A percentile compares a stretch with the other conserved stretches of the same genome.
Conservation (phyloP, 2,888 invertebrate species). For the Euzetes globulus region DNA sequence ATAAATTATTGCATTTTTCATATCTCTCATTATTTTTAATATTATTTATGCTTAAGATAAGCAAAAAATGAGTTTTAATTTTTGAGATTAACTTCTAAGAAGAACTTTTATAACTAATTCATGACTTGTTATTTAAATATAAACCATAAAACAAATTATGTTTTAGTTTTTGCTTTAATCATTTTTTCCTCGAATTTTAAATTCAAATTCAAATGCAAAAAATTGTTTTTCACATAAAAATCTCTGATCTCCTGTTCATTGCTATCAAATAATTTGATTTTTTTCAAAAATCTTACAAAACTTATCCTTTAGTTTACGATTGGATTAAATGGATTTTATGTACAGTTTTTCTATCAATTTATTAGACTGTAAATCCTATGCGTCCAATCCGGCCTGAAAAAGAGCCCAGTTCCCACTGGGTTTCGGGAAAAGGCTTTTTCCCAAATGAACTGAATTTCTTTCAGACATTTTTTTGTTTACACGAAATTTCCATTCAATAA, state of each 20-base stretch:
- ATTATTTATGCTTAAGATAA: too few relatives aligned
- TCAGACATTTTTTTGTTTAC: too few relatives aligned
- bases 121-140: background rate
- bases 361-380: constrained; percentile 1
- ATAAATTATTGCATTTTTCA: too few relatives aligned
- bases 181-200: background rate
- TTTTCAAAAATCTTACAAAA: background rate
- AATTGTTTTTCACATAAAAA: too few relatives aligned
- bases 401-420: too few relatives aligned
- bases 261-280: background rate
- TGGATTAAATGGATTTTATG: background rate
- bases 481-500: too few relatives aligned
- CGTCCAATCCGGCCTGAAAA: too few relatives aligned
- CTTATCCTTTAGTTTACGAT: background rate
- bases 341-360: background rate
- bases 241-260: background rate
- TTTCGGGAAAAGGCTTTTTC: too few relatives aligned
- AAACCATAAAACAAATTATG: background rate
- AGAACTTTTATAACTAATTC: background rate
- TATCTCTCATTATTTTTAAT: too few relatives aligned
- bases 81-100: background rate
- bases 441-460: too few relatives aligned
- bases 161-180: background rate
- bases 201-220: background rate
- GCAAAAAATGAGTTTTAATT: background rate